Conservation (phyloP, 2,888 invertebrate species). For the Dryococelus australis region DNA sequence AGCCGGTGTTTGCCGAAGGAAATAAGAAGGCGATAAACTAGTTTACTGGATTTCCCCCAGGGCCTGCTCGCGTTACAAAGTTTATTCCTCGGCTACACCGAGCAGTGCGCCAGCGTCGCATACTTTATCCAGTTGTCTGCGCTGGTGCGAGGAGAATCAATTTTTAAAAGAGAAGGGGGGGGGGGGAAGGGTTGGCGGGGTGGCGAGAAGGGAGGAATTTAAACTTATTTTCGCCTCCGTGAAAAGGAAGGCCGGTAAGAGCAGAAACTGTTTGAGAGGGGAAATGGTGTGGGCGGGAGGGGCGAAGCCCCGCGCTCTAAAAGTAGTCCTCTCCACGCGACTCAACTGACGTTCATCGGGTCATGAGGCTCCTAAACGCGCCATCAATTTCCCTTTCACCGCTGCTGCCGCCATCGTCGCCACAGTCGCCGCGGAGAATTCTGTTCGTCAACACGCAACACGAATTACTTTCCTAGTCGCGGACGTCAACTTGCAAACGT, state of each 20-base stretch:
- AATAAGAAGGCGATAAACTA: constrained; percentile 16
- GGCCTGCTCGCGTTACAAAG: constrained; percentile 9
- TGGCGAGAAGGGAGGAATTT: background rate
- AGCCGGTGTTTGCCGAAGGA: constrained; percentile 10
- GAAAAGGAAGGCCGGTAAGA: background rate
- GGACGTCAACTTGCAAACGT: background rate
- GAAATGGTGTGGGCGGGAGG: background rate
- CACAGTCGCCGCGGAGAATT: no score
- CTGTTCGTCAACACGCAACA: background rate
- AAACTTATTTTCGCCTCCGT: background rate
- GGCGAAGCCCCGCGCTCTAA: background rate
- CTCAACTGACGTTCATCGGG: background rate
- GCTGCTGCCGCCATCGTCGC: background rate
- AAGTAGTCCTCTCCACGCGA: background rate
- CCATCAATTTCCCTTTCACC: constrained; percentile 2
- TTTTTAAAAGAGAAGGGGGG: background rate
- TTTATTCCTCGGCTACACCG: background rate
- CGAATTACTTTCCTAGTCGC: background rate
- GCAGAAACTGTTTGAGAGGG: background rate
- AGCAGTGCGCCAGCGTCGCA: background rate
- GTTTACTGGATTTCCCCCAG: background rate
- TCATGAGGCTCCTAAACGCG: background rate
- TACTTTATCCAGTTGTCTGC: constrained; percentile 6
- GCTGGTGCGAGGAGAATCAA: background rate
- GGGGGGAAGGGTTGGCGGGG: background rate